A percentile compares a stretch with the other conserved stretches of the same genome.
Conservation (phyloP, 2,888 invertebrate species). For the Xestia sexstrigata region DNA sequence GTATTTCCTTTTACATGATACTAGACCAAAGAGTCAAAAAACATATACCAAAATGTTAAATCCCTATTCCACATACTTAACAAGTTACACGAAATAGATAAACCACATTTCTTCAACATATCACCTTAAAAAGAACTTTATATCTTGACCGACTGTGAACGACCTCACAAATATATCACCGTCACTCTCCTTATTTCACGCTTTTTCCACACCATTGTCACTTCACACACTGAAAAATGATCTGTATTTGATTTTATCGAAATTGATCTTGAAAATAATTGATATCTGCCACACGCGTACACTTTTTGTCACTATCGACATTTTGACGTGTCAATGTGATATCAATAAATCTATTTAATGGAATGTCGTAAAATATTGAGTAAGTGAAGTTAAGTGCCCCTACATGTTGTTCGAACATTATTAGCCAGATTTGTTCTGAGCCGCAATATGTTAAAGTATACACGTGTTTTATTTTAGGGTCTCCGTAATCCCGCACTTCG, state of each 20-base stretch:
- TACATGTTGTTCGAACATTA: constrained; percentile 15
- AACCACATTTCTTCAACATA: too few relatives aligned
- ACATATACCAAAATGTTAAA: too few relatives aligned
- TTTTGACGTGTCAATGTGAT: constrained; percentile 33
- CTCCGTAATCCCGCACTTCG: constrained; percentile 16
- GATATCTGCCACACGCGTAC: constrained; percentile 14
- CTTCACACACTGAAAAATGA: constrained; percentile 13
- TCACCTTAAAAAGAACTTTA: too few relatives aligned
- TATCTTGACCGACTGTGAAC: neutral
- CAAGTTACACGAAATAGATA: too few relatives aligned
- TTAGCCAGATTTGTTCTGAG: neutral
- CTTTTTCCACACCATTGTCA: neutral
- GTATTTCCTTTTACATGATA: too few relatives aligned
- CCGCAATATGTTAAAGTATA: neutral
- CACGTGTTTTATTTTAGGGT: constrained; percentile 21
- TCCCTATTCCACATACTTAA: too few relatives aligned
- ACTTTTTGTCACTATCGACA: constrained; percentile 27
- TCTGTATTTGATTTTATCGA: constrained; percentile 40
- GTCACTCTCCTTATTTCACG: neutral
- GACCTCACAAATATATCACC: neutral
- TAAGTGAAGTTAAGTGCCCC: constrained; percentile 28
- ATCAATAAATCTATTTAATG: constrained; percentile 46
- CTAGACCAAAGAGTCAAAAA: too few relatives aligned
- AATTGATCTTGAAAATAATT: constrained; percentile 48
- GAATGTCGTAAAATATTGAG: constrained; percentile 27